A percentile compares a stretch with the other conserved stretches of the same genome.
Conservation (phyloP, 2,888 invertebrate genomes). For the Lampropteryx suffumata region DNA sequence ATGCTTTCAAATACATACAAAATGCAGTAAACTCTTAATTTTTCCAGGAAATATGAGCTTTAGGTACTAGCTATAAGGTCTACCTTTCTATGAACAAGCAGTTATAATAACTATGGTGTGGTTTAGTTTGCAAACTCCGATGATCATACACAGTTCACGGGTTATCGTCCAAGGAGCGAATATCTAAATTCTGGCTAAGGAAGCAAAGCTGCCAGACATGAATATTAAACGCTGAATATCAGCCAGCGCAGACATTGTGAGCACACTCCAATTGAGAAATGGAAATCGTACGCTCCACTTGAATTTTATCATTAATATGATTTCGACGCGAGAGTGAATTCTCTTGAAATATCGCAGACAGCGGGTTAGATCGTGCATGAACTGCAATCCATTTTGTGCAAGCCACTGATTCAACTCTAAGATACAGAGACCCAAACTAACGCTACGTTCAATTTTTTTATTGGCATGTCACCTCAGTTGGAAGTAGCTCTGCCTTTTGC, state of each 20-base stretch:
- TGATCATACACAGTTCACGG: slow-evolving; percentile 35
- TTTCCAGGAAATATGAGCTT: too few species aligned
- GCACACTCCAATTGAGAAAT: slow-evolving; percentile 65
- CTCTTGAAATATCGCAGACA: slow-evolving; percentile 32
- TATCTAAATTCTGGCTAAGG: slow-evolving; percentile 65
- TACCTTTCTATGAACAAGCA: too few species aligned
- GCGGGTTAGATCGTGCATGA: slow-evolving; percentile 21
- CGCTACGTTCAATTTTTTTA: too few species aligned
- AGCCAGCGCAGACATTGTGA: slow-evolving; percentile 65
- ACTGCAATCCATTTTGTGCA: slow-evolving; percentile 10
- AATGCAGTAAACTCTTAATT: too few species aligned
- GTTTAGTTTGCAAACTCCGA: slow-evolving; percentile 32
- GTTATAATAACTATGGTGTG: not conserved
- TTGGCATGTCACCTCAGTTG: too few species aligned
- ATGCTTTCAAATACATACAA: too few species aligned
- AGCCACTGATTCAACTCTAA: not conserved
- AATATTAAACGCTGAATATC: slow-evolving; percentile 73
- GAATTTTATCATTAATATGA: slow-evolving; percentile 70
- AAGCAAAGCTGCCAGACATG: slow-evolving; percentile 64
- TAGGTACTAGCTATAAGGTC: too few species aligned
- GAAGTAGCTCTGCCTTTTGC: too few species aligned
- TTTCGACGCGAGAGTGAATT: slow-evolving; percentile 50
- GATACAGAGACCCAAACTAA: too few species aligned
- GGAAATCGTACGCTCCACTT: slow-evolving; percentile 67
- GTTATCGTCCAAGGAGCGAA: slow-evolving; percentile 55